Evolutionary conservation across 2,888 invertebrate species (phyloP).

Genomic region (Chrysolina americana): DNA sequence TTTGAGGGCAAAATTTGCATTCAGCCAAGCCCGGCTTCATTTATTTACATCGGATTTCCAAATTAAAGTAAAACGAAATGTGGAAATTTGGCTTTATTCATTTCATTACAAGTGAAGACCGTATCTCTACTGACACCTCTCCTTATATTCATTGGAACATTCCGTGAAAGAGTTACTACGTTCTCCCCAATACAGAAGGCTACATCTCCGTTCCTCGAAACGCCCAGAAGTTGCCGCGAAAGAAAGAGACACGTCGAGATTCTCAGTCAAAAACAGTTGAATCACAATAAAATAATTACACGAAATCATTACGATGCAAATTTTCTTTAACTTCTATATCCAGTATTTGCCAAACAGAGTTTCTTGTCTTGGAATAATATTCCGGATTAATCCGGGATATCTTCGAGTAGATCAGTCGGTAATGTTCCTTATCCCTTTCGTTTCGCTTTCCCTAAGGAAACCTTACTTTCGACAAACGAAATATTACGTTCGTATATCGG

Average conservation of each 20-base stretch:
- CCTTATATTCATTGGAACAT: constrained; percentile 60
- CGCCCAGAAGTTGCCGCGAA: constrained; percentile 28
- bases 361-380: constrained; percentile 66
- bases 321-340: constrained; percentile 68
- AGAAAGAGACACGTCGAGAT: constrained; percentile 36
- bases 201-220: constrained; percentile 40
- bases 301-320: constrained; percentile 68
- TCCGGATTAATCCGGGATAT: constrained; percentile 68
- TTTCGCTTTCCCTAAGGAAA: constrained; percentile 61
- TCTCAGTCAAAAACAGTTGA: constrained; percentile 44
- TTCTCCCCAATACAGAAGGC: constrained; percentile 35
- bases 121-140: constrained; percentile 65
- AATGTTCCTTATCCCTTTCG: constrained; percentile 64
- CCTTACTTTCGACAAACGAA: constrained; percentile 65
- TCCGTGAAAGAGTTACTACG: constrained; percentile 39
- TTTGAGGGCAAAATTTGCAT: constrained; percentile 57
- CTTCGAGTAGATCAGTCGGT: constrained; percentile 66
- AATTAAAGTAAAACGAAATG: constrained; percentile 65
- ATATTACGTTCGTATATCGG: constrained; percentile 62
- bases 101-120: constrained; percentile 63
- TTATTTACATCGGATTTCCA: constrained; percentile 66
- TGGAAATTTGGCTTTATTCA: constrained; percentile 63
- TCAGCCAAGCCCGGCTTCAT: constrained; percentile 59
- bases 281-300: constrained; percentile 65
- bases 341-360: constrained; percentile 65